Base-by-base conservation (phyloP, 64 coral and sea anemone genomes). In the Actinia tenebrosa region DNA sequence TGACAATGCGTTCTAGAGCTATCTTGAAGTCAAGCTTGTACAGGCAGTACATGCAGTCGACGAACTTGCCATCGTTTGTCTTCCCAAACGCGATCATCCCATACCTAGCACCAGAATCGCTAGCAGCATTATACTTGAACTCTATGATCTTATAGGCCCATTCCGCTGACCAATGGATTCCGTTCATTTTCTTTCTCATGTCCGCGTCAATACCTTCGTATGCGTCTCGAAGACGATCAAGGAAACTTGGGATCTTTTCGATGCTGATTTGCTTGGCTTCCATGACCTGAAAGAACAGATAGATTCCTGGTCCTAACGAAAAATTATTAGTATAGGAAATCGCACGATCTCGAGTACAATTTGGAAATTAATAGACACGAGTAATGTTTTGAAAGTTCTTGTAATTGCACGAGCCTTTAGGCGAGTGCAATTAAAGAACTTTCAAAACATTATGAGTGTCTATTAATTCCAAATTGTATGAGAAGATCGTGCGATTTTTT, bases 51-150 rank as follows among this genome's bases (percentile, higher is more conserved):
- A 89, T 89, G 22, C 87, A 93, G 55, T 89, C 83, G 19, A 89
- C 87, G 52, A 62, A 86, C 23, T 86, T 84, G 7, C 77, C 72
- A 86, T 93, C 91, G 50, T 69, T 89, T 71, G 87, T 89, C 44
- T 93, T 93, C 13, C 82, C 87, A 66, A 93, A 93, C 15, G 91
- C 91, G 64, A 93, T 64, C 71, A 93, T 93, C 69, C 91, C 91
- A 26, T 93, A 93, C 58, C 71, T 89, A 6, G 82, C 87, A 30
- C 60, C 18, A 66, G 82, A 89, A 72, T 86, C 60, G 46, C 66
- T 72, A 14, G 71, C 17, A 0, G 45, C 18, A 54, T 93, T 86
- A 42, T 89, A 84, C 20, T 89, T 89, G 80, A 89, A 89, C 15
- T 93, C 91, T 37, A 89, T 25, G 10, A 93, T 11, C 80, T 89